These are phyloP conservation scores for Elephas maximus DNA, from an alignment of 2,113 vertebrate species.

Conservation along the genomic window DNA sequence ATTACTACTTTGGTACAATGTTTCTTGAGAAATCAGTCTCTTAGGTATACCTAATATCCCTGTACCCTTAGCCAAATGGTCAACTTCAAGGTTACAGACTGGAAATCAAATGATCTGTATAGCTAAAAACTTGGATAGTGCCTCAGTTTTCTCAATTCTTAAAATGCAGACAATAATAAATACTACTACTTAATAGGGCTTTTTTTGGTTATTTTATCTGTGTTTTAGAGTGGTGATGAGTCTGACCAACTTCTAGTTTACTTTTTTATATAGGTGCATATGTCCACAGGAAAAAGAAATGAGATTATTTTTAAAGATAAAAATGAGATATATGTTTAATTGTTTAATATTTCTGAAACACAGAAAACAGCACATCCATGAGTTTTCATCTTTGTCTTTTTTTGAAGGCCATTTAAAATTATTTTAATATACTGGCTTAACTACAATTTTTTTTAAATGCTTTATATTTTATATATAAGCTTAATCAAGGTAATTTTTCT, in stretches of 20 bases:
- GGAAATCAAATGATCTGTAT: not conserved
- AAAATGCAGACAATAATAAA: constrained; percentile 5
- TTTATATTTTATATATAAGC: constrained; percentile 46
- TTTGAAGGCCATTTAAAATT: constrained; percentile 57
- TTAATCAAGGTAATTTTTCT: constrained; percentile 47
- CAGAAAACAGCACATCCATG: not conserved
- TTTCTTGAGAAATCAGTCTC: not conserved
- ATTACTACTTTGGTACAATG: not conserved
- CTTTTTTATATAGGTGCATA: not conserved
- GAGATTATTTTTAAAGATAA: constrained; percentile 37
- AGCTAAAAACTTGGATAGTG: not conserved
- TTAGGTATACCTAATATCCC: not conserved
- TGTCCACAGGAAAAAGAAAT: not conserved
- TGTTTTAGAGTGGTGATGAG: not conserved
- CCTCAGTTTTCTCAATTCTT: not conserved
- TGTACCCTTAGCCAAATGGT: not conserved
- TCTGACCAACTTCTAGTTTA: not conserved
- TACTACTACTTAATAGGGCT: not conserved
- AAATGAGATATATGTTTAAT: not conserved
- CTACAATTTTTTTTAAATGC: constrained; percentile 16
- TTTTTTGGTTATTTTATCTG: not conserved
- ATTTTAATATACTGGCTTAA: constrained; percentile 22
- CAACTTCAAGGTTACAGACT: not conserved
- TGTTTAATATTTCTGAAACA: constrained; percentile 10
- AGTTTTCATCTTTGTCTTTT: not conserved